A percentile compares a stretch with the other conserved stretches of the same genome.
phyloP scores from a whole-genome alignment of 2,797 vertebrate genomes.

The Microcaecilia unicolor region DNA sequence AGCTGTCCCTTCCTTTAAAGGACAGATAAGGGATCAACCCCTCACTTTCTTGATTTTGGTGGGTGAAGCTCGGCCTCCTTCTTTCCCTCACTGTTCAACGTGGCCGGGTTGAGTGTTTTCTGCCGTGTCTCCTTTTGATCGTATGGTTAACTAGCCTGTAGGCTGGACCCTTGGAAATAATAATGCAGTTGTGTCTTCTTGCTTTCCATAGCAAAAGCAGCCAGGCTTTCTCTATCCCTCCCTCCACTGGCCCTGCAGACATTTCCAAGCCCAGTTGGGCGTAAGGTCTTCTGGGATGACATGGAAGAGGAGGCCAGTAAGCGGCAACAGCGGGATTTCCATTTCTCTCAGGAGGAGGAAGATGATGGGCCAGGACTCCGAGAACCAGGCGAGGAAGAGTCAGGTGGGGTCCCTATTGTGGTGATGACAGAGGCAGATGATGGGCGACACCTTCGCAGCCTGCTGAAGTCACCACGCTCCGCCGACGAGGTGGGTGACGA shows the following conservation, averaged over 20 bases:
- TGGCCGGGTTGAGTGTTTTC: too few relatives aligned
- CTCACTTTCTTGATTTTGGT: too few relatives aligned
- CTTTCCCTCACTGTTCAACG: too few relatives aligned
- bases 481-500: constrained; percentile 68
- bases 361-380: constrained; percentile 43
- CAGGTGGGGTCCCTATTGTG: constrained; percentile 73
- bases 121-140: too few relatives aligned
- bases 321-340: constrained; percentile 15
- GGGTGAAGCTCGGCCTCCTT: too few relatives aligned
- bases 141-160: too few relatives aligned
- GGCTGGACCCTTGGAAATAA: too few relatives aligned
- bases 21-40: too few relatives aligned
- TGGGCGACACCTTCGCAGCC: constrained; percentile 75
- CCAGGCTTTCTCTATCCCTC: constrained; percentile 79
- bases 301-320: constrained; percentile 59
- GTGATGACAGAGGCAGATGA: constrained; percentile 82
- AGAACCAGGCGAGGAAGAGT: constrained; percentile 62
- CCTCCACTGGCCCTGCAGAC: constrained; percentile 79
- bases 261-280: constrained; percentile 59
- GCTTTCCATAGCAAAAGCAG: constrained; percentile 65
- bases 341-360: constrained; percentile 31
- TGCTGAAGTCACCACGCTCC: constrained; percentile 79
- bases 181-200: too few relatives aligned
- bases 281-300: constrained; percentile 70
- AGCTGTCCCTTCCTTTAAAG: too few relatives aligned